Percentiles rank a stretch among this genome's conserved stretches.
Evolutionary conservation across 1,140 invertebrate species (phyloP).

Genomic region (Ceratitis capitata): DNA sequence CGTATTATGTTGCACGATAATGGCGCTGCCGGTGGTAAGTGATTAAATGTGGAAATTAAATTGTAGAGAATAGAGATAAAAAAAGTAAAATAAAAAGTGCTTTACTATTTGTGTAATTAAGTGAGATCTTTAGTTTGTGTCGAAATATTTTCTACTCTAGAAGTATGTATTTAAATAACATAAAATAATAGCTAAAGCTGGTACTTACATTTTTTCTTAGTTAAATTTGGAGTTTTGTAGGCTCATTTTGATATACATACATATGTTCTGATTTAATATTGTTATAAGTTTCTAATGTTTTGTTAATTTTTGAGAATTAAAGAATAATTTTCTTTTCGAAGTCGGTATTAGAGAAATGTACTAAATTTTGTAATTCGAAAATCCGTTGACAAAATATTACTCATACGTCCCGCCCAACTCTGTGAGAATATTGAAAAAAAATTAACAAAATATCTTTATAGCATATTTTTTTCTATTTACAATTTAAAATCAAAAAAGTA

Average conservation of each 20-base stretch:
- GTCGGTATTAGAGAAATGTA: background rate
- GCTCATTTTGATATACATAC: background rate
- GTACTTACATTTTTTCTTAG: background rate
- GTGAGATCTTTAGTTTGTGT: background rate
- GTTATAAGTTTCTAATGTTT: background rate
- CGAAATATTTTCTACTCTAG: background rate
- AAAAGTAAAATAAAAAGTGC: background rate
- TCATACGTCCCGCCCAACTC: background rate
- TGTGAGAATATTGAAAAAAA: no score
- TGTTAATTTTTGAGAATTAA: background rate
- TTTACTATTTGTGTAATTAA: background rate
- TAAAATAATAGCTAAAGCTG: background rate
- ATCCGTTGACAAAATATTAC: background rate
- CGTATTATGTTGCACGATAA: conserved; percentile 73
- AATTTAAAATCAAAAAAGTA: no score
- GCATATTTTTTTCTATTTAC: no score
- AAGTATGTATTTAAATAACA: background rate
- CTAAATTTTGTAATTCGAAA: background rate
- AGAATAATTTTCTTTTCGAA: background rate
- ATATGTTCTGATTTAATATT: background rate
- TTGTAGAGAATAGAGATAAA: background rate
- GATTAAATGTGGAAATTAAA: background rate
- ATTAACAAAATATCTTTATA: no score
- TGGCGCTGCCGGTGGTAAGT: conserved; percentile 41
- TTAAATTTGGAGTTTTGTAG: background rate